phyloP scores from a whole-genome alignment of 2,113 vertebrate species.

The Brachyistius frenatus region DNA sequence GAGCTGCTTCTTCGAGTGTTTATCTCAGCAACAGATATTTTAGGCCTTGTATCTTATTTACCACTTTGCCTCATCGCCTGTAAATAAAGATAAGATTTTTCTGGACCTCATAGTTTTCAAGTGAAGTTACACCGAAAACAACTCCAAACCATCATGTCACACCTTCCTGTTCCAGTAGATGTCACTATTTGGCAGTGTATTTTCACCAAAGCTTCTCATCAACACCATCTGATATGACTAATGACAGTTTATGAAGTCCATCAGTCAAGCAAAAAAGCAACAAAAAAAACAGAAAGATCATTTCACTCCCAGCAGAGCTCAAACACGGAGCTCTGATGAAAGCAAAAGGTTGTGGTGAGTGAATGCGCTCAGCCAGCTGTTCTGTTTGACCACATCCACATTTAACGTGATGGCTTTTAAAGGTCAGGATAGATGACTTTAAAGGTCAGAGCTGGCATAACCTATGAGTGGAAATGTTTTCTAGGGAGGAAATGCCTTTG shows the following conservation, averaged over 20 bases:
- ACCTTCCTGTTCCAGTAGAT: conserved; percentile 53
- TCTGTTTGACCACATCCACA: conserved; percentile 38
- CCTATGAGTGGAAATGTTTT: conserved; percentile 35
- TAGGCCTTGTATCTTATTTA: too few relatives aligned
- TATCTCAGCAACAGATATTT: too few relatives aligned
- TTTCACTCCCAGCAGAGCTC: conserved; percentile 44
- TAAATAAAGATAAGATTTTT: neutral
- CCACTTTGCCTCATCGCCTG: too few relatives aligned
- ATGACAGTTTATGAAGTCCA: conserved; percentile 53
- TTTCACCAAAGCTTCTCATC: neutral
- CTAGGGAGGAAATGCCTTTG: conserved; percentile 10
- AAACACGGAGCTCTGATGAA: conserved; percentile 20
- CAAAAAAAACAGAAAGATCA: conserved; percentile 15
- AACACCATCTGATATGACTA: conserved; percentile 30
- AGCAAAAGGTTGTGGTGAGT: conserved; percentile 62
- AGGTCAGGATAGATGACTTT: conserved; percentile 61
- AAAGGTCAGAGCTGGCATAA: conserved; percentile 70
- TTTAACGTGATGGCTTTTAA: conserved; percentile 71
- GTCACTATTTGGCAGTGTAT: conserved; percentile 60
- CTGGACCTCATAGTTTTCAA: neutral
- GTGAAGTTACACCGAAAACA: neutral
- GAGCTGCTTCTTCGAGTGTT: too few relatives aligned
- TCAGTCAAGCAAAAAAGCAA: conserved; percentile 55
- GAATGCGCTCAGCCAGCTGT: conserved; percentile 41
- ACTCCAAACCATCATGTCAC: neutral